A percentile compares a stretch with the other conserved stretches of the same genome.
Evolutionary conservation across 2,113 vertebrate genomes (phyloP).

Genomic region (Myxocyprinus asiaticus): DNA sequence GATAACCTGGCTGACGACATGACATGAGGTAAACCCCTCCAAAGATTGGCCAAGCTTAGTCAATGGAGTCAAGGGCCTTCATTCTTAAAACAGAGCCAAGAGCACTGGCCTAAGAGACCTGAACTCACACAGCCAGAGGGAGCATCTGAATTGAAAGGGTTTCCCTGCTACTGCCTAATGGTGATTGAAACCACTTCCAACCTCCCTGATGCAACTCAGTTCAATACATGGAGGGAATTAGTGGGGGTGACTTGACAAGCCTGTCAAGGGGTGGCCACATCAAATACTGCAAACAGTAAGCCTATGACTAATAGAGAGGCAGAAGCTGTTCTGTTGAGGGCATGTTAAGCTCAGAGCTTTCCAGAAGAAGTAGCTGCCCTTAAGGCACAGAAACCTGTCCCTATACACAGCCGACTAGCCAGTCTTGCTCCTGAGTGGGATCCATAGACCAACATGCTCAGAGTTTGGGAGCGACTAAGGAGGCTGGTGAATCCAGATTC

Average conservation of each 20-base stretch:
- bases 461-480: too few species aligned
- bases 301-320: too few species aligned
- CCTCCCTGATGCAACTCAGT: neutral
- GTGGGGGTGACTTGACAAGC: neutral
- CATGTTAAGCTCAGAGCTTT: too few species aligned
- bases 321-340: neutral
- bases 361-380: too few species aligned
- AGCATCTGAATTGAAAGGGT: neutral
- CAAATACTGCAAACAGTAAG: too few species aligned
- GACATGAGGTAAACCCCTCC: neutral
- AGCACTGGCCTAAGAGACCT: constrained; percentile 1
- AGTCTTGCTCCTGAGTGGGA: too few species aligned
- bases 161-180: neutral
- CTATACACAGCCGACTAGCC: too few species aligned
- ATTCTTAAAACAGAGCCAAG: constrained; percentile 1
- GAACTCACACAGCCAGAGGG: neutral
- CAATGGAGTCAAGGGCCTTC: neutral
- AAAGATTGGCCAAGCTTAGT: neutral
- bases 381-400: too few species aligned
- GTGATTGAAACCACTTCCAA: too few species aligned
- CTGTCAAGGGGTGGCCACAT: neutral
- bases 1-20: constrained; percentile 13
- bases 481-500: too few species aligned
- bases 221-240: neutral
- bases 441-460: too few species aligned